Percentiles rank a stretch among this genome's conserved stretches.
phyloP scores from a whole-genome alignment of 2,113 vertebrate genomes.

The Lepisosteus osseus region DNA sequence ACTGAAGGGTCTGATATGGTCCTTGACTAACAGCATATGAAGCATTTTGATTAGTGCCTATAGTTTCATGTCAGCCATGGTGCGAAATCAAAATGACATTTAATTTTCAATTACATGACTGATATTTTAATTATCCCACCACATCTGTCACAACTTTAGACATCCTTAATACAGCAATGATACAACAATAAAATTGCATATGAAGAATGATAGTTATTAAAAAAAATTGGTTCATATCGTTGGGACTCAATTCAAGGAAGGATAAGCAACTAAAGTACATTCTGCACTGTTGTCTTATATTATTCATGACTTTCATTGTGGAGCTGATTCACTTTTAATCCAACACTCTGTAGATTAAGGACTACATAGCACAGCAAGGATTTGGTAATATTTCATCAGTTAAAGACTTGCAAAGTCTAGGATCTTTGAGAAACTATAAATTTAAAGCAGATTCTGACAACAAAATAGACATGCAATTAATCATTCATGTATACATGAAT shows the following conservation, averaged over 20 bases:
- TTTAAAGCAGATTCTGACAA: background rate
- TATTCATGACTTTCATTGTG: slow-evolving; percentile 4
- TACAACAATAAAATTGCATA: slow-evolving; percentile 29
- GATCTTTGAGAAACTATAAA: background rate
- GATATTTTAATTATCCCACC: slow-evolving; percentile 43
- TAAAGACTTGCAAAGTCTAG: background rate
- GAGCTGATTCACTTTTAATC: slow-evolving; percentile 9
- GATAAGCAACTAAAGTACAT: background rate
- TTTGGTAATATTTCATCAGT: background rate
- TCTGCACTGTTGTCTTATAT: background rate
- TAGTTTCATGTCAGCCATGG: slow-evolving; percentile 21
- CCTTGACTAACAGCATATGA: slow-evolving; percentile 26
- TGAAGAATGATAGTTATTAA: slow-evolving; percentile 15
- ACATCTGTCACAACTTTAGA: slow-evolving; percentile 32
- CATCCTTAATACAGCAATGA: slow-evolving; percentile 23
- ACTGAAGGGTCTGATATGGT: slow-evolving; percentile 26
- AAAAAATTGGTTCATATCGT: background rate
- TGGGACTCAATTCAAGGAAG: background rate
- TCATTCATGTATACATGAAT: background rate
- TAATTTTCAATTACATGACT: slow-evolving; percentile 42
- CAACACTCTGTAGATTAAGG: slow-evolving; percentile 4
- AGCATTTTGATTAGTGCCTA: slow-evolving; percentile 30
- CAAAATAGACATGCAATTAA: background rate
- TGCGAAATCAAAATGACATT: slow-evolving; percentile 42
- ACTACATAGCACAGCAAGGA: slow-evolving; percentile 6